Evolutionary conservation across 2,113 vertebrate species (phyloP).

Genomic region (Syngnathus typhle): DNA sequence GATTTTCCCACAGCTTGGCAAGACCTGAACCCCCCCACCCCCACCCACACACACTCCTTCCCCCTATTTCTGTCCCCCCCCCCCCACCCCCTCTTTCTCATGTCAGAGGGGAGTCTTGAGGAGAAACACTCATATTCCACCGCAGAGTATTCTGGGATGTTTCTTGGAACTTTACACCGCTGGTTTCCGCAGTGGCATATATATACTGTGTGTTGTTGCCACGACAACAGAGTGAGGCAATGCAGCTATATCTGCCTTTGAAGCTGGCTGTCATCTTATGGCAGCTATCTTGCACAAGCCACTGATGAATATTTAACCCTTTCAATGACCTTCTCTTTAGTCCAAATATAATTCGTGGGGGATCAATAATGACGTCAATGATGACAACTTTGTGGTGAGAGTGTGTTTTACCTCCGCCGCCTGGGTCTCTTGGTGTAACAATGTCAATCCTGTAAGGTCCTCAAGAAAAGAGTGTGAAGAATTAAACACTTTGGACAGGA

Average conservation of each 20-base stretch:
- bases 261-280: slow-evolving; percentile 3
- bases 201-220: slow-evolving; percentile 26
- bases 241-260: slow-evolving; percentile 13
- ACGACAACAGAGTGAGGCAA: slow-evolving; percentile 29
- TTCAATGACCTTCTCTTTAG: background rate
- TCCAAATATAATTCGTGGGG: background rate
- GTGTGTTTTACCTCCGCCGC: slow-evolving; percentile 85
- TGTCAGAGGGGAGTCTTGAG: slow-evolving; percentile 55
- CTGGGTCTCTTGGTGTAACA: slow-evolving; percentile 95
- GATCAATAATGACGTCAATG: background rate
- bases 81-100: slow-evolving; percentile 35
- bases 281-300: no score
- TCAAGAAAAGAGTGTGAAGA: slow-evolving; percentile 99
- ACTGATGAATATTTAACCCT: no score
- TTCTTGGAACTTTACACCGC: slow-evolving; percentile 28
- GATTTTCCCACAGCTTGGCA: slow-evolving; percentile 77
- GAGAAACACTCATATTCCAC: slow-evolving; percentile 60
- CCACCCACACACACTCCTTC: slow-evolving; percentile 26
- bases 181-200: slow-evolving; percentile 29
- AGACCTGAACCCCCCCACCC: slow-evolving; percentile 52
- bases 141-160: slow-evolving; percentile 37
- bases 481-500: slow-evolving; percentile 93
- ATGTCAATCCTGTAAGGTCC: slow-evolving; percentile 91
- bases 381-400: background rate
- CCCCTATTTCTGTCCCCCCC: slow-evolving; percentile 32